Evolutionary conservation across 1,140 invertebrate genomes (phyloP), one percentile per base, ranked within the genome.

Genomic region (Seison nebaliae): DNA sequence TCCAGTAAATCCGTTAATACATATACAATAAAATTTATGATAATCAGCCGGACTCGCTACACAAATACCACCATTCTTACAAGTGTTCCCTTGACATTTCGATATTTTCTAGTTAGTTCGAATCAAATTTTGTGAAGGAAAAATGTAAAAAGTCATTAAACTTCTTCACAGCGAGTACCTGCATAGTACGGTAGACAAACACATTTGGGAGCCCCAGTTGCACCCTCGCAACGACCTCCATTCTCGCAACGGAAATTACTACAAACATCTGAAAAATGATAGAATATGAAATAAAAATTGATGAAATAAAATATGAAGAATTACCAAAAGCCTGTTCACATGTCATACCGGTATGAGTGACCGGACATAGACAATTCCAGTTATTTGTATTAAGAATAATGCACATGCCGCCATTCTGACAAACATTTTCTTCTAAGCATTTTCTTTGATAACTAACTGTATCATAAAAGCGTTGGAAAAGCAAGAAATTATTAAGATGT

Each of bases 341-440:
- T 7, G 38, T 28, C 8, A 30, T 32, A 6, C 41, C 44, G 11
- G 36, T 43, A 28, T 45, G 43, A 17, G 41, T 42, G 11, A 23
- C 5, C 11, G 36, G 17, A 35, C 44, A 45, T 11, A 18, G 8
- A 28, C 44, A 45, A 40, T 40, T 34, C 14, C 19, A 40, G 4
- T 23, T 19, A n/a, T 79, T 76, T 9, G 16, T 7, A 18, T 39
- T 30, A 6, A 18, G 31, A 28, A 20, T 22, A 11, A 39, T 34
- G 51, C 83, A 91, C 21, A 60, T 57, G 1, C 76, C 80, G 33
- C 66, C 65, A 57, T 88, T 75, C 35, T 66, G 52, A 53, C 83
- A 91, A 1, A 80, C 80, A 29, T 63, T 60, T 0, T 14, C 26
- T 14, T 73, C 72, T 50, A 42, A 45, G n/a, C n/a, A n/a, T n/a